Conservation (phyloP, 2,113 vertebrate species). For the Ctenodactylus gundi region DNA sequence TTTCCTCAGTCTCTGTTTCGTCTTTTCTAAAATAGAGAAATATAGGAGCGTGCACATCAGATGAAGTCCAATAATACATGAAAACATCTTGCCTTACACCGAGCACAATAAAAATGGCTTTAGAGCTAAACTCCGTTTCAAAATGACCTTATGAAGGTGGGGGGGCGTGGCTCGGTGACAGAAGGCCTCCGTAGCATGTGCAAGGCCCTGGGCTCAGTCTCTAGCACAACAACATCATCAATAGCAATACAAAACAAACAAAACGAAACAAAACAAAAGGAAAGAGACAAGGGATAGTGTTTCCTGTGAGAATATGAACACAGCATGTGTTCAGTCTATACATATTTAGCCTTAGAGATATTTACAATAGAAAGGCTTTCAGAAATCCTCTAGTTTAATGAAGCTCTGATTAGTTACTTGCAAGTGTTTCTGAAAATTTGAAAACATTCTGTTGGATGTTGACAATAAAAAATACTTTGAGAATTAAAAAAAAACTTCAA, state of each 20-base stretch:
- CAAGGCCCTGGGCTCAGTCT: background rate
- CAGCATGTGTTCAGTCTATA: background rate
- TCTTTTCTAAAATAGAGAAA: background rate
- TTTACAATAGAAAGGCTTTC: background rate
- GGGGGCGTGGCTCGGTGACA: background rate
- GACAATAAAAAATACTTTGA: background rate
- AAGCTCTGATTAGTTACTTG: too few relatives aligned
- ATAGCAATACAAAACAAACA: too few relatives aligned
- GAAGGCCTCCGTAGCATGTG: background rate
- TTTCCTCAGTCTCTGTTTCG: background rate
- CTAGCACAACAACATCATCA: background rate
- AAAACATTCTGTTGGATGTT: background rate
- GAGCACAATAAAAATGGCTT: background rate
- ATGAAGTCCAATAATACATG: background rate
- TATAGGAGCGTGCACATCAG: background rate
- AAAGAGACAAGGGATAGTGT: background rate
- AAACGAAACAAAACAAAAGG: background rate
- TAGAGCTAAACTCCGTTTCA: background rate
- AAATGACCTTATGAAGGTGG: too few relatives aligned
- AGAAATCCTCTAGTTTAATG: background rate
- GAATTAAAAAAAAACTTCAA: background rate
- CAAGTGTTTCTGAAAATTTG: background rate
- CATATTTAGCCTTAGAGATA: background rate
- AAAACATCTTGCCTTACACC: background rate
- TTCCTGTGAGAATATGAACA: background rate